These are phyloP conservation scores for Drosophila sp. DNA, from an alignment of 1,140 invertebrate genomes.

Conservation along the genomic window DNA sequence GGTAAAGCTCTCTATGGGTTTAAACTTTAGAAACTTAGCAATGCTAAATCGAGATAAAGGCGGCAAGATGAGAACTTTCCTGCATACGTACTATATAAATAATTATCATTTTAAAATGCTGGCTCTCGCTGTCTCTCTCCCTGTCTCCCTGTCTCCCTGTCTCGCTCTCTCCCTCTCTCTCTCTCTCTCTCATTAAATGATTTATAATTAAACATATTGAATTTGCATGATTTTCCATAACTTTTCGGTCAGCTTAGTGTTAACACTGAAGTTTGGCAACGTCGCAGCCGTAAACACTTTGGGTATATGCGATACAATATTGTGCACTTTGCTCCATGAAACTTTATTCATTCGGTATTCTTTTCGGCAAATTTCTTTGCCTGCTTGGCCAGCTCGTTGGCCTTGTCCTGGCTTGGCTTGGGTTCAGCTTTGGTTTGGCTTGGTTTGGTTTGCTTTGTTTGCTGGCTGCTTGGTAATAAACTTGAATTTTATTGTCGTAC, in stretches of 20 bases:
- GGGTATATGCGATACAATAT: conserved; percentile 21
- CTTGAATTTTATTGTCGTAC: conserved; percentile 79
- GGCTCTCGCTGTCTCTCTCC: too few relatives aligned
- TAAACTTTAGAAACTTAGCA: background rate
- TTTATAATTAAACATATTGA: too few relatives aligned
- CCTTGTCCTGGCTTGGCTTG: conserved; percentile 30
- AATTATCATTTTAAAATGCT: too few relatives aligned
- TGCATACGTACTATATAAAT: too few relatives aligned
- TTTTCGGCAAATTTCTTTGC: conserved; percentile 39
- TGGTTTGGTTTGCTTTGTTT: conserved; percentile 23
- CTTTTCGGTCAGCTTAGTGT: background rate
- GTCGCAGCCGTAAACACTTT: conserved; percentile 15
- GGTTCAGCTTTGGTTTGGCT: conserved; percentile 34
- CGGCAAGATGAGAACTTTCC: too few relatives aligned
- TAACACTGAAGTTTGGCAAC: conserved; percentile 14
- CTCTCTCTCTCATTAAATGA: too few relatives aligned
- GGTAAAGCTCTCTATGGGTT: too few relatives aligned
- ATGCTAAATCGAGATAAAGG: too few relatives aligned
- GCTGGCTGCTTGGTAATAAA: conserved; percentile 64
- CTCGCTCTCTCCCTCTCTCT: too few relatives aligned
- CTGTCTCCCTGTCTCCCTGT: too few relatives aligned
- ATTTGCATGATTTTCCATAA: too few relatives aligned
- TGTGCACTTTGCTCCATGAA: conserved; percentile 25
- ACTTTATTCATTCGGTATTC: conserved; percentile 41
- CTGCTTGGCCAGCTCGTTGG: conserved; percentile 30